Evolutionary conservation across 2,113 vertebrate species (phyloP).

Genomic region (Hystrix brachyura): DNA sequence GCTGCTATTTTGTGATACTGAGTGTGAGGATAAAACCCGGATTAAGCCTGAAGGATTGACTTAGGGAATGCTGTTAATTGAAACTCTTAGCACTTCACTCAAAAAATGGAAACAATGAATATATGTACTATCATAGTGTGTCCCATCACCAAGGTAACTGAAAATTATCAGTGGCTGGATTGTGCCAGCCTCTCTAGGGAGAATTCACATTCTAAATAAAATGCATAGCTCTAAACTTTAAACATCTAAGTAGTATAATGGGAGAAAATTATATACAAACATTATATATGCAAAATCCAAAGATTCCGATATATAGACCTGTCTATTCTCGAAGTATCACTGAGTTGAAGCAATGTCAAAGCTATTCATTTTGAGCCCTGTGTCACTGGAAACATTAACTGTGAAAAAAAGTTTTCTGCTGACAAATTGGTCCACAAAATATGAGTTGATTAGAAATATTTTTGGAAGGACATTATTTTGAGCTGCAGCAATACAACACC

Average conservation of each 20-base stretch:
- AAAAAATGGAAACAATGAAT: neutral
- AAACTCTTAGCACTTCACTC: neutral
- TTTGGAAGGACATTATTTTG: neutral
- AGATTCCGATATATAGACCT: neutral
- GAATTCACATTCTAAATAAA: neutral
- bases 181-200: neutral
- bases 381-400: neutral
- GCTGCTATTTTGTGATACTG: neutral
- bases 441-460: neutral
- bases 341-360: neutral
- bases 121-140: neutral
- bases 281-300: neutral
- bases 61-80: rapidly evolving
- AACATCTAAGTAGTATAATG: neutral
- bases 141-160: rapidly evolving
- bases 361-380: neutral
- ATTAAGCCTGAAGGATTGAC: neutral
- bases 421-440: neutral
- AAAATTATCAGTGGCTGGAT: neutral
- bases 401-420: neutral
- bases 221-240: neutral
- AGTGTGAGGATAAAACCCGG: neutral
- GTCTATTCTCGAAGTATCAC: neutral
- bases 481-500: neutral
- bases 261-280: neutral